These are phyloP conservation scores for Cepaea hortensis DNA, from an alignment of 2,888 invertebrate species.

Conservation along the genomic window DNA sequence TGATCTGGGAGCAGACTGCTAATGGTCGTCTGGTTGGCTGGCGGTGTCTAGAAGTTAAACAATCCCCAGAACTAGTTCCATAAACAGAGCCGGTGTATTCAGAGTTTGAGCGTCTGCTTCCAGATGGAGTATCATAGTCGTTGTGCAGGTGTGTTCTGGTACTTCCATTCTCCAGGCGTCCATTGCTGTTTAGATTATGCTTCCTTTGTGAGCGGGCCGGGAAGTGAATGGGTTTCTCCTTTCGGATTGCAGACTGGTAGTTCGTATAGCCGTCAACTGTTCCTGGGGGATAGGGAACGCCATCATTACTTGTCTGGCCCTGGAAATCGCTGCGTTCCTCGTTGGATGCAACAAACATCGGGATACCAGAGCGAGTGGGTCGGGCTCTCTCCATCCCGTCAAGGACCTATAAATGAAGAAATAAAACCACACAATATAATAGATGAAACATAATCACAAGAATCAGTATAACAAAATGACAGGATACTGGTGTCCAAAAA, in stretches of 20 bases:
- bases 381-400: conserved; percentile 28
- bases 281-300: neutral
- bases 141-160: neutral
- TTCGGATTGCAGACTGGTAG: conserved; percentile 11
- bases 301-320: neutral
- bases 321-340: neutral
- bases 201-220: conserved; percentile 20
- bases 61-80: neutral
- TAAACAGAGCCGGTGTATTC: neutral
- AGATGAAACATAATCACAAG: neutral
- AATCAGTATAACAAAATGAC: neutral
- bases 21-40: neutral
- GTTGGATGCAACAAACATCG: conserved; percentile 11
- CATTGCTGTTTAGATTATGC: neutral
- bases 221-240: neutral
- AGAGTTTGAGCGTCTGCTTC: neutral
- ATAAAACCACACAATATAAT: neutral
- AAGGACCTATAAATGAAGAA: neutral
- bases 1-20: neutral
- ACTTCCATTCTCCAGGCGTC: neutral
- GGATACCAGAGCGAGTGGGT: conserved; percentile 34
- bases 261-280: neutral
- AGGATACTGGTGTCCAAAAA: too few species aligned
- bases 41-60: neutral
- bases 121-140: neutral